Evolutionary conservation across 2,888 invertebrate genomes (phyloP), one percentile per base, ranked within the genome.

Genomic region (Quadroppia sp.): DNA sequence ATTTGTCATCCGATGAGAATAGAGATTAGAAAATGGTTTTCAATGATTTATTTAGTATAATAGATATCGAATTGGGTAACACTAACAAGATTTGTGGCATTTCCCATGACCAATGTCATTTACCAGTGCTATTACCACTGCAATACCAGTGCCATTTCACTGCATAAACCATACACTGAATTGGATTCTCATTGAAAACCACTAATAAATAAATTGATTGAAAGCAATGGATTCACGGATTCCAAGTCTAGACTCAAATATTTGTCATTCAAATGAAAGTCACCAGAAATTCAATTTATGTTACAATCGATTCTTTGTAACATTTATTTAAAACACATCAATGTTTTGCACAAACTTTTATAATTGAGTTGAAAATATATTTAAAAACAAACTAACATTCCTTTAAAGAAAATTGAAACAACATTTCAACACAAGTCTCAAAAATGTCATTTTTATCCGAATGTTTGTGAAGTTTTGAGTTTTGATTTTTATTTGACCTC

Each of bases 31-130:
- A 64, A 64, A 64, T 64, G 36, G n/a, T 32, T 64, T 64, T 64
- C 30, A 64, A 64, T 64, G 64, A 64, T 64, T 64, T 64, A 64
- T 64, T 64, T 64, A 36, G 64, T 64, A 64, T 64, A 64, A 64
- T 64, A 64, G 64, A 32, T 2, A 64, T 36, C 36, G 36, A 64
- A 64, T 64, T 64, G 64, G 64, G 64, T 64, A 64, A 64, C 64
- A n/a, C n/a, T 61, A 61, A 72, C 72, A 72, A 53, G 72, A 72
- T 72, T 72, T 72, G 73, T 64, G 59, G 59, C 48, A 72, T 72
- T 72, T 72, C 73, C 73, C 73, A 72, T 72, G 73, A 72, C 73
- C 73, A 72, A 72, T 72, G 40, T 30, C 64, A n/a, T 3, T 17
- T 32, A 36, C 32, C 61, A 30, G 53, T 11, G 53, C 48, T 53